Evolutionary conservation across 2,113 vertebrate species (phyloP).

Genomic region (Mixornis gularis): DNA sequence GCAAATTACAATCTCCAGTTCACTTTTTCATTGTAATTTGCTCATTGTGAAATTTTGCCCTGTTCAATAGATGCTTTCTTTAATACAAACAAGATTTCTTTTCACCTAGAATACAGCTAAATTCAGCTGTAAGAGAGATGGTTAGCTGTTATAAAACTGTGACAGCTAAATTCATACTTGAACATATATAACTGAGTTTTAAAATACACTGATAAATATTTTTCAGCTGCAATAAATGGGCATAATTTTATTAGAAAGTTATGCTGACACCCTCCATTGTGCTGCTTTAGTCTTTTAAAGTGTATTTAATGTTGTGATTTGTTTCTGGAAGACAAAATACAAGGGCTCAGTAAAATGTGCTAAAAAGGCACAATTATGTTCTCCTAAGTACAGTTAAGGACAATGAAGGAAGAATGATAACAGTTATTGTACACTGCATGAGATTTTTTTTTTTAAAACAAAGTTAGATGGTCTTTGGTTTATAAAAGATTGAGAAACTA

Average conservation of each 20-base stretch:
- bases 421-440: neutral
- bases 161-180: neutral
- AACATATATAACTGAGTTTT: neutral
- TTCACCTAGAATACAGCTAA: neutral
- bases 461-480: neutral
- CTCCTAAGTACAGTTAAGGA: neutral
- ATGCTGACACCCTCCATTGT: neutral
- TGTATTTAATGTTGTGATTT: neutral
- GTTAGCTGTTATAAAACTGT: neutral
- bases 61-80: neutral
- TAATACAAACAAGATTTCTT: neutral
- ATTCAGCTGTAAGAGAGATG: neutral
- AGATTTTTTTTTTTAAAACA: neutral
- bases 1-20: slow-evolving; percentile 11
- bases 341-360: neutral
- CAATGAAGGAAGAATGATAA: neutral
- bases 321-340: neutral
- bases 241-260: neutral
- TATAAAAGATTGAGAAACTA: neutral
- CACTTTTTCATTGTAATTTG: neutral
- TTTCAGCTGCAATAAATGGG: neutral
- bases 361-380: neutral
- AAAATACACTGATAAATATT: neutral
- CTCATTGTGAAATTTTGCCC: neutral
- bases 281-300: neutral